A percentile compares a stretch with the other conserved stretches of the same genome.
Evolutionary conservation across 2,888 invertebrate genomes (phyloP).

Genomic region (Hirudinaria manillensis): DNA sequence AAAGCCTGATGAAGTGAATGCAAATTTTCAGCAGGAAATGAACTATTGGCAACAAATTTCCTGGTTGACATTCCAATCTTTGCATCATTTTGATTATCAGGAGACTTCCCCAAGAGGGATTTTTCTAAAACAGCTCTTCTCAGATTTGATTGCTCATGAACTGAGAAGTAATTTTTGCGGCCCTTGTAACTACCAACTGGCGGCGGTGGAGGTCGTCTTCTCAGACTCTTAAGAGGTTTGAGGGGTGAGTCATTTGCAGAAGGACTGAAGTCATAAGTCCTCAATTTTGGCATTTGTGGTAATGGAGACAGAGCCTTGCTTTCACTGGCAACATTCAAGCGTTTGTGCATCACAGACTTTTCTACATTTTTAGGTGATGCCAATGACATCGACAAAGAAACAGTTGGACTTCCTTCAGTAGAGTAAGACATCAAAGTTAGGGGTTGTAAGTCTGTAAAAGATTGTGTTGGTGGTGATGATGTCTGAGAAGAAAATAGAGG

Average conservation of each 20-base stretch:
- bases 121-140: constrained; percentile 11
- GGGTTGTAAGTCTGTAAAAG: not conserved
- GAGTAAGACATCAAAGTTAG: not conserved
- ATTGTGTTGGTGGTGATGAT: not conserved
- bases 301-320: not conserved
- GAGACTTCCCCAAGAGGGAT: not conserved
- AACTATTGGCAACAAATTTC: no score
- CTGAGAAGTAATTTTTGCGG: not conserved
- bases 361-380: not conserved
- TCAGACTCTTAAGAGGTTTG: not conserved
- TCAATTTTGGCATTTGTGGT: not conserved
- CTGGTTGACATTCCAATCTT: no score
- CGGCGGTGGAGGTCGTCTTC: not conserved
- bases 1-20: no score
- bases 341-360: not conserved
- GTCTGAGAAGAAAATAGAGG: not conserved
- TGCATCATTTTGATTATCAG: no score
- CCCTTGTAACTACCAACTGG: not conserved
- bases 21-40: no score
- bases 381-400: not conserved
- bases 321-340: not conserved
- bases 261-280: not conserved
- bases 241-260: not conserved
- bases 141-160: not conserved
- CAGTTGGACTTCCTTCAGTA: not conserved